Conservation (phyloP, 2,797 vertebrate species). For the Parotocinclus haroldoi region DNA sequence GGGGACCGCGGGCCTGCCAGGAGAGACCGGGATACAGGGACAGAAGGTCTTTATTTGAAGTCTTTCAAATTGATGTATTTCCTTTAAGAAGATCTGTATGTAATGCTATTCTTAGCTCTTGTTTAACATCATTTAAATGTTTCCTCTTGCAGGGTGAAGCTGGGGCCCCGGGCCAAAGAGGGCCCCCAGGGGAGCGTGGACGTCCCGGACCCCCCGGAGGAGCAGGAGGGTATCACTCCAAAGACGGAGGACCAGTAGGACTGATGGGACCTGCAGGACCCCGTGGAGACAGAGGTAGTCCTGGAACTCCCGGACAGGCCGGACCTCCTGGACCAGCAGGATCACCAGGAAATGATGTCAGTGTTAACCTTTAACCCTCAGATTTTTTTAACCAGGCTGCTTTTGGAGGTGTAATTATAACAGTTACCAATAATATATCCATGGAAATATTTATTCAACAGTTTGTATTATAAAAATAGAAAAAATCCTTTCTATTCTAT, state of each 20-base stretch:
- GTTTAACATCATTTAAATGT: neutral
- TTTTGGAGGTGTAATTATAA: no score
- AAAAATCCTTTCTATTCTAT: no score
- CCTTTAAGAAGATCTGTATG: neutral
- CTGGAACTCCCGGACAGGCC: slow-evolving; percentile 71
- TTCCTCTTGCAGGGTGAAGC: slow-evolving; percentile 77
- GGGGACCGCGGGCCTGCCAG: slow-evolving; percentile 80
- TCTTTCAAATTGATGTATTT: slow-evolving; percentile 1
- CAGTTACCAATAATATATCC: no score
- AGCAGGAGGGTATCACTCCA: slow-evolving; percentile 74
- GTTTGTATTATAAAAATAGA: no score
- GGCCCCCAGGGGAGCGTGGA: slow-evolving; percentile 86
- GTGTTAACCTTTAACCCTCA: neutral
- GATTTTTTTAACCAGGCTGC: no score
- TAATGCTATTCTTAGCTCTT: no score
- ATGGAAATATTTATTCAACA: no score
- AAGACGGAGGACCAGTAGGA: slow-evolving; percentile 75
- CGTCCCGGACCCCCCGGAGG: slow-evolving; percentile 83
- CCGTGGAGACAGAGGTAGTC: slow-evolving; percentile 82
- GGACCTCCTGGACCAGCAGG: slow-evolving; percentile 77
- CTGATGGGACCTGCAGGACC: slow-evolving; percentile 81
- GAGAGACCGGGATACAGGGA: slow-evolving; percentile 73
- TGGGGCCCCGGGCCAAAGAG: slow-evolving; percentile 78
- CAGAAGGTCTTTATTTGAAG: slow-evolving; percentile 79
- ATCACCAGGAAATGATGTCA: slow-evolving; percentile 83